Percentiles rank a stretch among this genome's conserved stretches.
These are phyloP conservation scores for Microtus richardsoni DNA, from an alignment of 2,113 vertebrate genomes.

Conservation along the genomic window DNA sequence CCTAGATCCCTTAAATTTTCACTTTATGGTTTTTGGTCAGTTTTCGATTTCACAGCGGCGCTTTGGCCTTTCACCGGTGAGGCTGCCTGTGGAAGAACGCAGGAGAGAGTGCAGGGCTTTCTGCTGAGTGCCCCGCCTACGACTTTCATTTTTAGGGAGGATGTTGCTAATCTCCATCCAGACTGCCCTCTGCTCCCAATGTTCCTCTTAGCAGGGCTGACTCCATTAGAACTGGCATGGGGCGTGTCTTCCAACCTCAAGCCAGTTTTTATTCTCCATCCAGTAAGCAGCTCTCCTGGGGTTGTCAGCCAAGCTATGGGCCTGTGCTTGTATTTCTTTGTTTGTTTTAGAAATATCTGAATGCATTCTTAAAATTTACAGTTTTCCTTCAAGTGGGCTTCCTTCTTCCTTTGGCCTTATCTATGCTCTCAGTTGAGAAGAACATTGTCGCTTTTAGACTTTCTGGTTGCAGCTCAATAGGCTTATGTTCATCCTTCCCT, in stretches of 20 bases:
- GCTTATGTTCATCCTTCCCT: not conserved
- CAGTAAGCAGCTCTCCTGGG: not conserved
- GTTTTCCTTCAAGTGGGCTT: not conserved
- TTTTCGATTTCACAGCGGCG: not conserved
- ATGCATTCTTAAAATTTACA: not conserved
- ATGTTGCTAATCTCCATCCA: not conserved
- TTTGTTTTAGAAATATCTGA: not conserved
- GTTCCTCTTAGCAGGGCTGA: not conserved
- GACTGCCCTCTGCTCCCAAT: not conserved
- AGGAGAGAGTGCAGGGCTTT: not conserved
- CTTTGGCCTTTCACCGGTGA: not conserved
- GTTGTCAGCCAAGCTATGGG: not conserved
- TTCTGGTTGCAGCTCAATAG: not conserved
- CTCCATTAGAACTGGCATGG: not conserved
- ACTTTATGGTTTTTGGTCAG: not conserved
- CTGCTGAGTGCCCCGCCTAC: not conserved
- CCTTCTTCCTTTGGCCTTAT: not conserved
- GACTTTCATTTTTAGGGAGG: not conserved
- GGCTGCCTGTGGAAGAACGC: too few relatives aligned
- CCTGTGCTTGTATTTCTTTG: not conserved
- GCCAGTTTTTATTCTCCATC: not conserved
- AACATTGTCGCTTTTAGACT: not conserved
- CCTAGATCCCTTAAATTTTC: not conserved
- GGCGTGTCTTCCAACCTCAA: not conserved
- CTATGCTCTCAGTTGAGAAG: not conserved